Evolutionary conservation across 2,113 vertebrate genomes (phyloP), one percentile per base, ranked within the genome.

Genomic region (Lamprotornis superbus): DNA sequence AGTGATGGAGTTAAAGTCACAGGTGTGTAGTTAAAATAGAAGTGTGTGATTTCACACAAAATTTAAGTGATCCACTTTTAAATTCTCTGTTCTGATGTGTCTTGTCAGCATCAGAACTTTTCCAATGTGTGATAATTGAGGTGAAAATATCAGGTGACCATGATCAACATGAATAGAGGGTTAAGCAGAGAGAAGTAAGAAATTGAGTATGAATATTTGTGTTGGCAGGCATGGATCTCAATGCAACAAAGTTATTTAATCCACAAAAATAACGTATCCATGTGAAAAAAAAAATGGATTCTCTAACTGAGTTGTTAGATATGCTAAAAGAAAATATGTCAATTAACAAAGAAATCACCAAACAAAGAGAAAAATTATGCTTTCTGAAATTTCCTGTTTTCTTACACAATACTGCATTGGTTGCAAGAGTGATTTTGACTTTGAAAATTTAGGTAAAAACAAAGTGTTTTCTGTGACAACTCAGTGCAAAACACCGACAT

Each of bases 251-350:
- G 3, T 33, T 71, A 47, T 53, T 49, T 53, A 61, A 61, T 33
- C 3, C 37, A 24, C 25, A 65, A 44, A 70, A 50, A 30, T 22
- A 69, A 10, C 22, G 3, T 24, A 15, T 50, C 5, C 9, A 12
- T 44, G 10, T 12, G 6, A 60, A 84, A 65, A 93, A 83, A 69
- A 55, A 55, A 44, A 25, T 0, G 11, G 6, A 20, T 20, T 42
- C 5, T 35, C 7, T 57, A 47, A 17, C 6, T 25, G 3, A 8
- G 0, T 17, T 86, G 3, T 73, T 87, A 31, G 0, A 0, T 42
- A 23, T 19, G 14, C 2, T 65, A 44, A 57, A 78, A 21, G 11
- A 75, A 85, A 82, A 21, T 1, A 33, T 2, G 2, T 24, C 28
- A 57, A 11, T 44, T 69, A 77, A 28, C 7, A 78, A 61, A 56